Evolutionary conservation across 2,888 invertebrate species (phyloP), one percentile per base, ranked within the genome.

Genomic region (Leucophora obtusa): DNA sequence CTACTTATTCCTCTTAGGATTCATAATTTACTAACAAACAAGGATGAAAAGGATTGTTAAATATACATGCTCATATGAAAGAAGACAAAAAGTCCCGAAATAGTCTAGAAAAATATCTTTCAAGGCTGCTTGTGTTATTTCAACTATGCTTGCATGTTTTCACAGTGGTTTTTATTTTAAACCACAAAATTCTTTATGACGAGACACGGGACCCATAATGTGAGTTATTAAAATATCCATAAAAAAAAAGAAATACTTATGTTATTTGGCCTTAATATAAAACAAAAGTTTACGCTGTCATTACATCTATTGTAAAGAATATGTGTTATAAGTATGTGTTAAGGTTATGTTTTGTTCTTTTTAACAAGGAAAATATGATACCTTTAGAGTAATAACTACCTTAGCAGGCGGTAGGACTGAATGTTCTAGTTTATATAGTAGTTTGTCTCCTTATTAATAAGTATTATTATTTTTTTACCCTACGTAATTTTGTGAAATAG

Each of bases 261-360:
- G 43, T 62, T 68, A 65, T 69, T 63, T 79, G 43, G 60, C n/a
- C 43, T 50, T 60, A 43, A 54, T 53, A 50, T 28, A 43, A 15
- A 58, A 68, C 51, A 11, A 70, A 74, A 76, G 58, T 69, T 68
- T 71, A 78, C 71, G 56, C 59, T 72, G 65, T 69, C 81, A 77
- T 81, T 81, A 82, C 73, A 81, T 82, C 70, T 63, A 11, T 21
- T 21, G 21, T 68, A 50, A 17, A 60, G 11, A 54, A n/a, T 47
- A 8, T 28, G 47, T 63, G 17, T 28, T 28, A 3, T 58, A 35
- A 1, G 24, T 62, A 15, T 28, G n/a, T 63, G 33, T 43, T 83
- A 82, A 83, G 83, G 75, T 66, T 73, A 69, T 79, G 82, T 50
- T 78, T 84, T 62, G 33, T 51, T 21, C n/a, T 50, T 14, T 14